Conservation (phyloP, 2,888 invertebrate species). For the Drosophila melanosoma region DNA sequence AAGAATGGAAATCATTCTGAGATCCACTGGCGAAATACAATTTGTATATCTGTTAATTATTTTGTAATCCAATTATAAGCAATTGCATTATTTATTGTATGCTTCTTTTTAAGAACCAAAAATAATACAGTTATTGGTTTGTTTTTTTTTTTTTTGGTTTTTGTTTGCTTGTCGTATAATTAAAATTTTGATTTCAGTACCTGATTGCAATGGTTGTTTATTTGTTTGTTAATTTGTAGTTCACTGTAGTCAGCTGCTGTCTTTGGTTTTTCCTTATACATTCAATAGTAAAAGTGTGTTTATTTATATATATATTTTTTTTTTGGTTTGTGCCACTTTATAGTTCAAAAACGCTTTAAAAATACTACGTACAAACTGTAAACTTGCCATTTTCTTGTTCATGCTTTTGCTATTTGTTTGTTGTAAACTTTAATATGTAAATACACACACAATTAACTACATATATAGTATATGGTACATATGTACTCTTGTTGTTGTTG, state of each 20-base stretch:
- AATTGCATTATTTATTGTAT: constrained; percentile 36
- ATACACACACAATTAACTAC: constrained; percentile 74
- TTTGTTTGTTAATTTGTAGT: constrained; percentile 33
- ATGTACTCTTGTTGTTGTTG: constrained; percentile 33
- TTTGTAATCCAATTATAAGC: constrained; percentile 10
- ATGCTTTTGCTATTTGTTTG: constrained; percentile 20
- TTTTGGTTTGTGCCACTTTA: constrained; percentile 41
- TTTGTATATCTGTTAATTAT: background rate
- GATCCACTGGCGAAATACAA: background rate
- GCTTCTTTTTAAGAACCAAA: constrained; percentile 21
- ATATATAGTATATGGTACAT: constrained; percentile 12
- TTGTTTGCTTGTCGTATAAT: constrained; percentile 34
- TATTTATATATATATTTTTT: constrained; percentile 10
- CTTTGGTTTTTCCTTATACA: constrained; percentile 8
- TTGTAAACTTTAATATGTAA: constrained; percentile 81
- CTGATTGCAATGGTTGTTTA: constrained; percentile 73
- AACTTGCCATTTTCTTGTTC: constrained; percentile 19
- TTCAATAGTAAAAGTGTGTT: constrained; percentile 6
- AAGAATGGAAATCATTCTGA: background rate
- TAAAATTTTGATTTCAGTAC: constrained; percentile 79
- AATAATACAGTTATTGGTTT: constrained; percentile 24
- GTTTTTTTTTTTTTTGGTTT: constrained; percentile 4
- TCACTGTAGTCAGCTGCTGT: constrained; percentile 54
- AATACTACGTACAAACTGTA: constrained; percentile 61
- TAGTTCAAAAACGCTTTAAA: constrained; percentile 63